A percentile compares a stretch with the other conserved stretches of the same genome.
Conservation (phyloP, 2,888 invertebrate genomes). For the Phaonia tiefii region DNA sequence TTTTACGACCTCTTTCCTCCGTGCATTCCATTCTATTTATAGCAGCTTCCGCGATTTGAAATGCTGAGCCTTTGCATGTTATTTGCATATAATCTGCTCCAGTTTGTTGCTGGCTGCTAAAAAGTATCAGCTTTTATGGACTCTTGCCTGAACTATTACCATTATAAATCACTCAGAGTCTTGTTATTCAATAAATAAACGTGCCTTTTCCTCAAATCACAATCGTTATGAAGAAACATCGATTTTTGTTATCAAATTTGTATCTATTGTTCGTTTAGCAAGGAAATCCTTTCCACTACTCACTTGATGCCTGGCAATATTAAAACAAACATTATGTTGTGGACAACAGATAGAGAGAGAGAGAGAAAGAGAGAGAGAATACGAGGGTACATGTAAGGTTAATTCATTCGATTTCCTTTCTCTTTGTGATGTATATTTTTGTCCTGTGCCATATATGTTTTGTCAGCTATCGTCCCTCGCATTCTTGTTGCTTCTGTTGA, state of each 20-base stretch:
- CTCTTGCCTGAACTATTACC: background rate
- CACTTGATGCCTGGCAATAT: too few relatives aligned
- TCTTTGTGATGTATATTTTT: background rate
- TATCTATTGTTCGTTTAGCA: conserved; percentile 6
- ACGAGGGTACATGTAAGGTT: background rate
- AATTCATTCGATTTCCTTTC: background rate
- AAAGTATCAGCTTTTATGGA: background rate
- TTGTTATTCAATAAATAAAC: background rate
- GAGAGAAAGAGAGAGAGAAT: too few relatives aligned
- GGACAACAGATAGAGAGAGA: too few relatives aligned
- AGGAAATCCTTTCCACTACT: background rate
- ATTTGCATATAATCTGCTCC: too few relatives aligned
- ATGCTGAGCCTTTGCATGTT: too few relatives aligned
- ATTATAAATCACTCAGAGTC: background rate
- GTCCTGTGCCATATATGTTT: background rate
- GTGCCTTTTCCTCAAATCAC: background rate
- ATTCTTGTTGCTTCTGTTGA: background rate
- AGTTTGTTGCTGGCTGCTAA: too few relatives aligned
- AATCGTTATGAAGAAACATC: background rate
- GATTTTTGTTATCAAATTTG: conserved; percentile 4
- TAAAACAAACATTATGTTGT: too few relatives aligned
- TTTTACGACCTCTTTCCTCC: too few relatives aligned
- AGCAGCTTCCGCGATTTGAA: too few relatives aligned
- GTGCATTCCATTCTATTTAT: too few relatives aligned
- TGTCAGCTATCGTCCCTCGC: background rate